Base-by-base conservation (phyloP, 1,140 invertebrate species). In the Hylaeus volcanicus region DNA sequence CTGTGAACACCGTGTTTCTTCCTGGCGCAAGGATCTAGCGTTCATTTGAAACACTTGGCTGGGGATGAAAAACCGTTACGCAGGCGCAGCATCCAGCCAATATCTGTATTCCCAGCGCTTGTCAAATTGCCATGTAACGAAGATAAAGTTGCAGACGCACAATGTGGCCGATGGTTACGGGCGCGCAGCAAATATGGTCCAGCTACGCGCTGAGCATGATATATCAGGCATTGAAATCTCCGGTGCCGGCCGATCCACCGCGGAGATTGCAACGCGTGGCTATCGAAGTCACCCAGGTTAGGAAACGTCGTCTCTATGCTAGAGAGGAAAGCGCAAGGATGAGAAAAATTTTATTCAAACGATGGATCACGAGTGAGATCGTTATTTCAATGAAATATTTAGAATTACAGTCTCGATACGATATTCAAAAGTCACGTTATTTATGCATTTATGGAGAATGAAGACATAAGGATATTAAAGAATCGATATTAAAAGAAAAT, bases 151-250 rank as follows among this genome's bases (percentile, higher is more conserved):
- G 64, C 64, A 15, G 41, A 51, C 39, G 60, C 9, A 64, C 69
- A 73, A 79, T 73, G 55, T 15, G n/a, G 43, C n/a, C 39, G 11
- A 48, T 43, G 74, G 51, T 58, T 77, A 77, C 45, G 43, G 11
- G 55, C 65, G 53, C 56, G 43, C 68, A 63, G 70, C 77, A 39
- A 77, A 77, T 77, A 61, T 77, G 74, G 77, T 56, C 70, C 70
- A 63, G 45, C 69, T 56, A 48, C 43, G 48, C 60, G 69, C 69
- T 58, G 6, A 9, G 71, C 77, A 58, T 74, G 77, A 79, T 64
- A 39, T 65, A 74, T 79, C 70, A 64, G 58, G 77, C 77, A 79
- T 79, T 73, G 77, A 79, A 79, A 73, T 79, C 60, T 48, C 70
- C 48, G 1, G 26, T 26, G 26, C 45, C 56, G 68, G 48, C 41